Evolutionary conservation across 2,888 invertebrate genomes (phyloP).

Genomic region (Axea sp.): DNA sequence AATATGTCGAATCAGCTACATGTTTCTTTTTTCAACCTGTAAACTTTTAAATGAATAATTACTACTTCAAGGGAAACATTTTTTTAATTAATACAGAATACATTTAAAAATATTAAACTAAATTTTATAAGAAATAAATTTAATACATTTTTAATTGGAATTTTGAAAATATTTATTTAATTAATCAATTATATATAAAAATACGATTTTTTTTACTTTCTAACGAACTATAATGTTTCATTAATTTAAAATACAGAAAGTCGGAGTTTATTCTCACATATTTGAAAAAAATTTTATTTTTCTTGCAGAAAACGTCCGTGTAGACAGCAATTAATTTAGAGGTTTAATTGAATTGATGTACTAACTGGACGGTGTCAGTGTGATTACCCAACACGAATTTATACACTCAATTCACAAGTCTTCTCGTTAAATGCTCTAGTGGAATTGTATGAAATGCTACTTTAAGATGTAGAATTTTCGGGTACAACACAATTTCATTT

Average conservation of each 20-base stretch:
- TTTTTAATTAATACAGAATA: too few relatives aligned
- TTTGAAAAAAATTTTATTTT: too few relatives aligned
- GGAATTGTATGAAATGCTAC: constrained; percentile 24
- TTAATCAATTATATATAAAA: too few relatives aligned
- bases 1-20: constrained; percentile 18
- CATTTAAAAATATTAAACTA: neutral
- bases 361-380: constrained; percentile 42
- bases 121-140: too few relatives aligned
- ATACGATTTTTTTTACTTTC: too few relatives aligned
- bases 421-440: constrained; percentile 18
- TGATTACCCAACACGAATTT: constrained; percentile 33
- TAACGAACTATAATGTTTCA: too few relatives aligned
- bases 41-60: constrained; percentile 1
- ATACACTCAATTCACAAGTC: constrained; percentile 37
- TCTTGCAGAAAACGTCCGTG: constrained; percentile 5
- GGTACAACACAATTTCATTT: constrained; percentile 20
- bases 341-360: constrained; percentile 40
- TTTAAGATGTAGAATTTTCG: constrained; percentile 25
- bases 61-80: too few relatives aligned
- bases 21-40: constrained; percentile 3
- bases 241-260: too few relatives aligned
- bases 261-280: too few relatives aligned
- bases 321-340: constrained; percentile 21
- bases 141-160: too few relatives aligned
- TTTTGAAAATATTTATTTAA: too few relatives aligned